Evolutionary conservation across 2,113 vertebrate genomes (phyloP), one percentile per base, ranked within the genome.

Genomic region (Sander vitreus): DNA sequence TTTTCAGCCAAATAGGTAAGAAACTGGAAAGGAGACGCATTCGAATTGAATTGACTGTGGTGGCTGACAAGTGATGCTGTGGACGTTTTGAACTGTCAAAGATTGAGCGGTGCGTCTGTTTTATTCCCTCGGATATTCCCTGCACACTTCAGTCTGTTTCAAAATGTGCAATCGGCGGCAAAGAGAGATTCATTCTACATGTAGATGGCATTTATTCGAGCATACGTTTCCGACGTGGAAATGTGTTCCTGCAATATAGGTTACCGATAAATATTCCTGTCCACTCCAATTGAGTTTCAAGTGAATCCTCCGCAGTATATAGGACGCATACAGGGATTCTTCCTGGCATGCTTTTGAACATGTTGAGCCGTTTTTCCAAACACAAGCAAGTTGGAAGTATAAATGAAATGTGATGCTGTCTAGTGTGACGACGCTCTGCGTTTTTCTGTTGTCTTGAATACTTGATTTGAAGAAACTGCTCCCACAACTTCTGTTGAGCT

Each of bases 1-100:
- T 94, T 54, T 57, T 95, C 80, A 85, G 86, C 72, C 87, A 87
- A 1, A 89, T 84, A 85, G 95, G 95, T 95, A 93, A 91, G 94
- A 83, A 87, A 65, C 50, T 25, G 39, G 1, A 5, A 10, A 4
- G 18, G 15, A 11, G 0, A 1, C 2, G 1, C 13, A 18, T 33
- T 5, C 1, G 33, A 0, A 33, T 33, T 69, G 19, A 45, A 70
- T 16, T 25, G 55, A 43, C 4, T 16, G 68, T 53, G 70, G 27
- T n/a, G 64, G 53, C 16, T 73, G 78, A 69, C 83, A 58, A 65
- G 73, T 67, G 83, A 81, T 71, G 80, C 51, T 51, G 69, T 19
- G 36, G 57, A 54, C 21, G 74, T 68, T 73, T 19, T 64, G 36
- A 65, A 59, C 43, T 62, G 62, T 68, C 60, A 62, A 11, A 75